phyloP scores from a whole-genome alignment of 2,113 vertebrate species.

The Cranoglanis bouderius region DNA sequence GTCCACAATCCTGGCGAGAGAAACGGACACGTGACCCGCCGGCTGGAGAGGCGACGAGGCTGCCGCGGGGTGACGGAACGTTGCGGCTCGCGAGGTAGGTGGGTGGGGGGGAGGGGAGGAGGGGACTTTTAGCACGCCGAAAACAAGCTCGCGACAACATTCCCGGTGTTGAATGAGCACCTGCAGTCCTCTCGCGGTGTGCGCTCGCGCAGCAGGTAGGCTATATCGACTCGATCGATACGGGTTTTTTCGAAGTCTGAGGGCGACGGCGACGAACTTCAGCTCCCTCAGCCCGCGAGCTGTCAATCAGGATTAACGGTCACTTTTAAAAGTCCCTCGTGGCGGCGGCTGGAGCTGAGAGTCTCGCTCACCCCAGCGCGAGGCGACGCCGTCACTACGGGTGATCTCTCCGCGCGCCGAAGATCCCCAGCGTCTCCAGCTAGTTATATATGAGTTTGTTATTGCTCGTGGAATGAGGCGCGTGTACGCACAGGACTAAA shows the following conservation, averaged over 20 bases:
- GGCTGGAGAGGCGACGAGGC: not conserved
- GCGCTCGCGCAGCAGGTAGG: conserved; percentile 5
- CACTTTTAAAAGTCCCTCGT: conserved; percentile 69
- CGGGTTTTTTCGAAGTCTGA: not conserved
- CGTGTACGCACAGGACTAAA: not conserved
- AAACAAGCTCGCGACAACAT: conserved; percentile 28
- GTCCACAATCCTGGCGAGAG: not conserved
- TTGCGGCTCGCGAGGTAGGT: not conserved
- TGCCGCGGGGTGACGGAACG: not conserved
- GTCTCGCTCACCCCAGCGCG: not conserved
- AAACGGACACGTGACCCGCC: not conserved
- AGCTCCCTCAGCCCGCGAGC: conserved; percentile 69
- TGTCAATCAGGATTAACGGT: conserved; percentile 95
- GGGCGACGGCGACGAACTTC: not conserved
- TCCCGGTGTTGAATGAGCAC: not conserved
- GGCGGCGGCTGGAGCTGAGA: conserved; percentile 28
- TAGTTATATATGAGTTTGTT: not conserved
- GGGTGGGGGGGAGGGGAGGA: not conserved
- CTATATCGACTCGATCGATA: not conserved
- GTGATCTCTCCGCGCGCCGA: conserved; percentile 33
- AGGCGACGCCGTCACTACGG: conserved; percentile 24
- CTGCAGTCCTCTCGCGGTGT: not conserved
- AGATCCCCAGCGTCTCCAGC: no score
- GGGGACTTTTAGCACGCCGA: not conserved
- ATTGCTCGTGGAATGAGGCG: not conserved